Evolutionary conservation across 2,888 invertebrate species (phyloP).

Genomic region (Leptopilina myrica): DNA sequence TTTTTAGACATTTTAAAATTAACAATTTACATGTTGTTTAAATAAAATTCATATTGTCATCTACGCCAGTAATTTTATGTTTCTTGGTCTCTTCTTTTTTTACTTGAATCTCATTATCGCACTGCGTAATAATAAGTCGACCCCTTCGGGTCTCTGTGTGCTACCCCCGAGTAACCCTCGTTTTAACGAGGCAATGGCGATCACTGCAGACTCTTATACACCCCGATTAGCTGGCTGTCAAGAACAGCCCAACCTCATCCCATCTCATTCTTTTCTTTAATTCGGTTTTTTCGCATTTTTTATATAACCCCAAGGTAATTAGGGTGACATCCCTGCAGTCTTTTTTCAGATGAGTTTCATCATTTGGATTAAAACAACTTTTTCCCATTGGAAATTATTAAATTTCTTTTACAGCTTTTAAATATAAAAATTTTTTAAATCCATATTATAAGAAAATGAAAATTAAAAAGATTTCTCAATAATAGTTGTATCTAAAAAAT

Average conservation of each 20-base stretch:
- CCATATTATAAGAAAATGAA: too few relatives aligned
- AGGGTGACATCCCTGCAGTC: slow-evolving; percentile 75
- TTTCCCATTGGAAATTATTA: background rate
- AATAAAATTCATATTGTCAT: background rate
- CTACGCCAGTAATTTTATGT: background rate
- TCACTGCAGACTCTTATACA: slow-evolving; percentile 77
- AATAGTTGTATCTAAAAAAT: background rate
- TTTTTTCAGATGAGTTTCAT: background rate
- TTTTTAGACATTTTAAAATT: too few relatives aligned
- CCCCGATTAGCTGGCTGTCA: slow-evolving; percentile 77
- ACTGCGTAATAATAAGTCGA: slow-evolving; percentile 72
- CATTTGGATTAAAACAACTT: background rate
- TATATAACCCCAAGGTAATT: slow-evolving; percentile 74
- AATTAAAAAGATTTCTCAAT: background rate
- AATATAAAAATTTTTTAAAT: too few relatives aligned
- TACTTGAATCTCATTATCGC: slow-evolving; percentile 73
- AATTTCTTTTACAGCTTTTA: background rate
- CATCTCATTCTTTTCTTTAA: slow-evolving; percentile 76
- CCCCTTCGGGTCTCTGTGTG: slow-evolving; percentile 47
- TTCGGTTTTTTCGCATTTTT: slow-evolving; percentile 70
- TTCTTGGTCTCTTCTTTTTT: slow-evolving; percentile 45
- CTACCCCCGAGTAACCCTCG: slow-evolving; percentile 65
- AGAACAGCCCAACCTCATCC: slow-evolving; percentile 74
- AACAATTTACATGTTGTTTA: background rate
- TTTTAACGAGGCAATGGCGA: slow-evolving; percentile 75